Base-by-base conservation (phyloP, 1,140 invertebrate species). In the Ceratitis capitata region DNA sequence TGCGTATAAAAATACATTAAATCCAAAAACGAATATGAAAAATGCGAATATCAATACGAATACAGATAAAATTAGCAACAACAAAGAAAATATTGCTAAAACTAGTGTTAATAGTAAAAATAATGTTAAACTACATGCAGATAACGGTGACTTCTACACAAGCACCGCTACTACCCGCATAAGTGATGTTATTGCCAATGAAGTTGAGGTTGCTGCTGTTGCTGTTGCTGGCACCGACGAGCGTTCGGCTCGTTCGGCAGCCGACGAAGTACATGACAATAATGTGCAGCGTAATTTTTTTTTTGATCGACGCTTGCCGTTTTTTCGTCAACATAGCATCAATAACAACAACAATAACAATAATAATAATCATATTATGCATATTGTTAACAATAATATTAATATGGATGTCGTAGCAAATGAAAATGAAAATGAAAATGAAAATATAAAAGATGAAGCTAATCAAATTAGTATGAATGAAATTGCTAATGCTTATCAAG, bases 321-420 rank as follows among this genome's bases (percentile, higher is more conserved):
- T 78, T 78, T 78, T 78, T 78, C 69, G 51, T 53, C 82, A 83
- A 51, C 35, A 12, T 51, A 45, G 45, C 74, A 85, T 82, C 39
- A 85, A 85, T 51, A 85, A 51, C 49, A 82, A 82, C 49, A 49
- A 61, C 29, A 82, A 39, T 82, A 85, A 82, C 84, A 58, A 56
- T 82, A 56, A 82, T 82, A 78, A 39, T 42, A 35, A 32, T 53
- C 3, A 56, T 82, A 23, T 78, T 82, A 53, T 82, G 49, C 26
- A 5, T 42, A 45, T 16, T 82, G 49, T 58, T 85, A 56, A 82
- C 49, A 85, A 85, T 51, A 47, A 69, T 47, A 69, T 78, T 69
- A 85, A 85, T 74, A 78, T 39, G 58, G 64, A 51, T 85, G 84
- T 64, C 58, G 47, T 85, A 61, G 83, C 2, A 9, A 23, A 42